Base-by-base conservation (phyloP, 2,888 invertebrate genomes). In the Acrocyrtus sp. region DNA sequence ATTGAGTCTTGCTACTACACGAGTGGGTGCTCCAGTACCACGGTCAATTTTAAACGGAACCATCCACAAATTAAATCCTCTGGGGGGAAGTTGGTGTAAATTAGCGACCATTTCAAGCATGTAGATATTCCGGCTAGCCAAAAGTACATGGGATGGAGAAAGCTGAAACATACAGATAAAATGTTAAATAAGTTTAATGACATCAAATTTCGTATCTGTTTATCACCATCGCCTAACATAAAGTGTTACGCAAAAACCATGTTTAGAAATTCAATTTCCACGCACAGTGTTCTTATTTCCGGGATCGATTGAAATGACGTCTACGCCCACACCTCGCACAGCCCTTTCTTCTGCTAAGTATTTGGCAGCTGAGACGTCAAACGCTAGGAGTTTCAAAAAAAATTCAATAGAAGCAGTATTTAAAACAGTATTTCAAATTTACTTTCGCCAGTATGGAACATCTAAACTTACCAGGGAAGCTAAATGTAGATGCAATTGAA, bases 51-150 rank as follows among this genome's bases (percentile, higher is more conserved):
- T 80, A 57, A 80, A 76, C 12, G 80, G 80, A 3, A 78, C 70
- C 3, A 70, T 63, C 74, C 72, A 74, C 19, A 78, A 17, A 12
- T 63, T 67, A 26, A 77, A 78, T 1, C 70, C 76, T 15, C 43
- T 57, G 1, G 75, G 72, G n/a, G 79, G 78, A 12, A 79, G 69
- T 8, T 58, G 29, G 29, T 78, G 74, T 3, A 79, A 62, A 67
- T 77, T 79, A 0, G 79, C 79, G 1, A 75, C 79, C 69, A 76
- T 79, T 70, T 79, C 77, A 41, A 76, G n/a, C 73, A 79, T 69
- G 66, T 61, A 79, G 47, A 76, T 50, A 15, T 69, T 67, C 19
- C 76, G 22, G 6, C 43, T 54, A n/a, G 75, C 72, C 43, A 75
- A 75, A 19, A 50, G 41, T 15, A 19, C 17, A 58, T 75, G 75